Evolutionary conservation across 2,888 invertebrate genomes (phyloP).

Genomic region (Octodonta nipae): DNA sequence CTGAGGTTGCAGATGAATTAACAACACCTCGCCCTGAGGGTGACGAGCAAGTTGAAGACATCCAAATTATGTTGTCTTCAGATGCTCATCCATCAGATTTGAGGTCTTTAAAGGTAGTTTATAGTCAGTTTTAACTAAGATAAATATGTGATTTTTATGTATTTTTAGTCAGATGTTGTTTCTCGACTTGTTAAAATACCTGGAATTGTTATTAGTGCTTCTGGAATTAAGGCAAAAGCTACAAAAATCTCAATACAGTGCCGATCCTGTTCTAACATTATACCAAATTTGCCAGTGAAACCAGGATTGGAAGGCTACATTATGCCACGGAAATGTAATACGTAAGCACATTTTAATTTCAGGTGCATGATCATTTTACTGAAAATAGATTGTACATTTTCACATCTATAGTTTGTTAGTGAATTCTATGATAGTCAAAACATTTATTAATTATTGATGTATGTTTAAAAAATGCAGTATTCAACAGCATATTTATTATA

Average conservation of each 20-base stretch:
- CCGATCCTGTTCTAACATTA: conserved; percentile 76
- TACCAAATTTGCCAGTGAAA: conserved; percentile 79
- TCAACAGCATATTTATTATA: no score
- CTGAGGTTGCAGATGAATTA: conserved; percentile 91
- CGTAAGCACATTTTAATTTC: no score
- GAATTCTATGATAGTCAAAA: no score
- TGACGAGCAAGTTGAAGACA: conserved; percentile 77
- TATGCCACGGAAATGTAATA: conserved; percentile 85
- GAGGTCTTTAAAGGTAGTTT: conserved; percentile 74
- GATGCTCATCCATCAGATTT: conserved; percentile 70
- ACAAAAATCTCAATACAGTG: conserved; percentile 92
- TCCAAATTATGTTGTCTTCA: conserved; percentile 80
- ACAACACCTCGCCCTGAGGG: conserved; percentile 84
- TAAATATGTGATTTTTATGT: neutral
- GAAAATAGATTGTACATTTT: no score
- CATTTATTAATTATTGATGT: no score
- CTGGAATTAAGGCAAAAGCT: conserved; percentile 89
- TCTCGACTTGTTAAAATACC: conserved; percentile 87
- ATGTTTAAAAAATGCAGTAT: no score
- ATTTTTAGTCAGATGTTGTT: conserved; percentile 76
- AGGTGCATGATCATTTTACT: no score
- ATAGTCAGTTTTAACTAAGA: no score
- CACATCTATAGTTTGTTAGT: no score
- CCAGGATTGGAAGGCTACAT: conserved; percentile 94
- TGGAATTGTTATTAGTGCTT: conserved; percentile 88